A percentile compares a stretch with the other conserved stretches of the same genome.
Evolutionary conservation across 2,888 invertebrate genomes (phyloP).

Genomic region (Phortica okadai): DNA sequence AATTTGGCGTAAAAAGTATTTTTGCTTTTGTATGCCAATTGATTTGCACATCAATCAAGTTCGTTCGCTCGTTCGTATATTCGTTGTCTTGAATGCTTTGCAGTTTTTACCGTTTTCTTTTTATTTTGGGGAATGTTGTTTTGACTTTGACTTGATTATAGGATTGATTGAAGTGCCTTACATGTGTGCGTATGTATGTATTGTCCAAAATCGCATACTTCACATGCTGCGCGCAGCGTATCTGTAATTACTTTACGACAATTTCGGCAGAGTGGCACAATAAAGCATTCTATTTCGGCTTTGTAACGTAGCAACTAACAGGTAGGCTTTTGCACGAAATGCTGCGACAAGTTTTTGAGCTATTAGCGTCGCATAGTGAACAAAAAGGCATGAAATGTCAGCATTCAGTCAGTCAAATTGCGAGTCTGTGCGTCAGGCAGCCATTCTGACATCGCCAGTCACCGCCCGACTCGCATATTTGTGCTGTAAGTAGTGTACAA

Average conservation of each 20-base stretch:
- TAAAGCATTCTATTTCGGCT: neutral
- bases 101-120: neutral
- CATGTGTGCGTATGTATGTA: neutral
- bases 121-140: neutral
- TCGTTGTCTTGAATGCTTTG: neutral
- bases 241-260: neutral
- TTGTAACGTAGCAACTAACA: neutral
- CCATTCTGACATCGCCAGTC: neutral
- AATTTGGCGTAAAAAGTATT: conserved; percentile 54
- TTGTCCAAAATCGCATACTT: neutral
- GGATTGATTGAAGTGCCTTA: conserved; percentile 9
- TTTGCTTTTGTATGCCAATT: conserved; percentile 37
- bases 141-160: conserved; percentile 8
- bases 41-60: conserved; percentile 62
- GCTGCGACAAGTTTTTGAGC: neutral
- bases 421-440: neutral
- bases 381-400: conserved; percentile 5
- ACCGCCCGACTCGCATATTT: too few relatives aligned
- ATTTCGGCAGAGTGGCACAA: neutral
- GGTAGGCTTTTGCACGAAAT: neutral
- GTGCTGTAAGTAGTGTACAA: neutral
- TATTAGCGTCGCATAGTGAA: neutral
- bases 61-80: neutral
- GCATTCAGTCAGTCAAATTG: neutral
- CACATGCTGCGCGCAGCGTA: neutral